These are phyloP conservation scores for Hypothenemus hampei DNA, from an alignment of 1,140 invertebrate genomes.

Conservation along the genomic window DNA sequence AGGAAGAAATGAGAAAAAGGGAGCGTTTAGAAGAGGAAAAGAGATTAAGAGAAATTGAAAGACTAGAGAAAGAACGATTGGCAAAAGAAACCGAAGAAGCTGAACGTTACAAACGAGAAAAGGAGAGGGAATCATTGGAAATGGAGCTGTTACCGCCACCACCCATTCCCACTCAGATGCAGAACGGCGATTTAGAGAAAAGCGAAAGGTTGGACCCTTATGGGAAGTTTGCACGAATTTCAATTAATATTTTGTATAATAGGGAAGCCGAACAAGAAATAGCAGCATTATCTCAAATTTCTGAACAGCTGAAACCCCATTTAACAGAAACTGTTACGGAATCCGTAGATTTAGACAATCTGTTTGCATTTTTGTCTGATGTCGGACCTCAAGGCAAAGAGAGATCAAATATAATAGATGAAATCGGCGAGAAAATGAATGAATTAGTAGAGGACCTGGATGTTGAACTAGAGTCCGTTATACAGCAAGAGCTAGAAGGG, in stretches of 20 bases:
- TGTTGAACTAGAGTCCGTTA: slow-evolving; percentile 60
- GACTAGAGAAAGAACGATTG: slow-evolving; percentile 37
- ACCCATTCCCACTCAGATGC: slow-evolving; percentile 14
- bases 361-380: slow-evolving; percentile 89
- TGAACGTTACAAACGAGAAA: slow-evolving; percentile 9
- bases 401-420: slow-evolving; percentile 62
- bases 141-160: slow-evolving; percentile 31
- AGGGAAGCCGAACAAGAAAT: slow-evolving; percentile 74
- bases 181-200: slow-evolving; percentile 45
- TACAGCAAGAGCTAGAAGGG: slow-evolving; percentile 53
- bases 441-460: slow-evolving; percentile 74
- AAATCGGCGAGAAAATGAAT: slow-evolving; percentile 80
- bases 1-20: slow-evolving; percentile 82
- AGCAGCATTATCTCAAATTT: slow-evolving; percentile 67
- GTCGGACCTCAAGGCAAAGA: slow-evolving; percentile 58
- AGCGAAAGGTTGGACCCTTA: slow-evolving; percentile 47
- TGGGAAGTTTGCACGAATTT: neutral
- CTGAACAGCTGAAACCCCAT: slow-evolving; percentile 67
- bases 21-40: slow-evolving; percentile 60
- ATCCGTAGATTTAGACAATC: slow-evolving; percentile 85
- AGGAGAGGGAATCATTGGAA: slow-evolving; percentile 36
- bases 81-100: slow-evolving; percentile 43
- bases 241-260: slow-evolving; percentile 34
- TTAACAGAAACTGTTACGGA: slow-evolving; percentile 50
- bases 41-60: slow-evolving; percentile 43